phyloP scores from a whole-genome alignment of 64 coral and sea anemone species.

The Cladopsammia gracilis region DNA sequence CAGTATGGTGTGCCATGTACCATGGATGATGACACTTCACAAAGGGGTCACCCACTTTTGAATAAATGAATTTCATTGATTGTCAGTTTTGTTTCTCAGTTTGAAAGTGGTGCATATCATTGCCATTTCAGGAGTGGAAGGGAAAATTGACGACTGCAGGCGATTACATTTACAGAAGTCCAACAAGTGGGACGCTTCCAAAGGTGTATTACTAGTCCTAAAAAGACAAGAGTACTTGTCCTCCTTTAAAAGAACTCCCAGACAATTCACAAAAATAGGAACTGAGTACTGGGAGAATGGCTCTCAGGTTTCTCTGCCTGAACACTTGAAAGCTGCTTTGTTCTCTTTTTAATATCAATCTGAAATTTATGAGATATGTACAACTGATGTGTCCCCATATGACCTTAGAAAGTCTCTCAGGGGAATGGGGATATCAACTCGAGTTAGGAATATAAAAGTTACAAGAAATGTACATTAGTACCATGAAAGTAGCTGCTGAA shows the following conservation, averaged over 20 bases:
- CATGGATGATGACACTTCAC: conserved; percentile 57
- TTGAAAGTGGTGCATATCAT: no score
- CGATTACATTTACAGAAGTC: conserved; percentile 42
- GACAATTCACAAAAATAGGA: conserved; percentile 27
- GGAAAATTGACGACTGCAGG: conserved; percentile 58
- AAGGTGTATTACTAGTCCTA: conserved; percentile 14
- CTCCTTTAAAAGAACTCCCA: neutral
- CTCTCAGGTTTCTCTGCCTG: neutral
- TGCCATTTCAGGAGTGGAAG: conserved; percentile 67
- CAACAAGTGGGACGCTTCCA: conserved; percentile 67
- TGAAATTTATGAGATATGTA: no score
- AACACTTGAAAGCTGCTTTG: neutral
- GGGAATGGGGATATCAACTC: conserved; percentile 36
- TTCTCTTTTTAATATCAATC: no score
- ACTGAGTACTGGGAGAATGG: conserved; percentile 10
- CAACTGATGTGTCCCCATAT: no score
- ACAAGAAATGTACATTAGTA: conserved; percentile 5
- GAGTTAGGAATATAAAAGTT: conserved; percentile 17
- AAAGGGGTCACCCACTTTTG: no score
- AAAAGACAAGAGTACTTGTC: conserved; percentile 19
- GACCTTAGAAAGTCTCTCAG: conserved; percentile 13
- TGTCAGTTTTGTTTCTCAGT: neutral
- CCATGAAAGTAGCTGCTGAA: no score
- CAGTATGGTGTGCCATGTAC: conserved; percentile 75
- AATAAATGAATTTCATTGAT: neutral